phyloP scores from a whole-genome alignment of 2,888 invertebrate species.

The Drosophila kambysellisi region DNA sequence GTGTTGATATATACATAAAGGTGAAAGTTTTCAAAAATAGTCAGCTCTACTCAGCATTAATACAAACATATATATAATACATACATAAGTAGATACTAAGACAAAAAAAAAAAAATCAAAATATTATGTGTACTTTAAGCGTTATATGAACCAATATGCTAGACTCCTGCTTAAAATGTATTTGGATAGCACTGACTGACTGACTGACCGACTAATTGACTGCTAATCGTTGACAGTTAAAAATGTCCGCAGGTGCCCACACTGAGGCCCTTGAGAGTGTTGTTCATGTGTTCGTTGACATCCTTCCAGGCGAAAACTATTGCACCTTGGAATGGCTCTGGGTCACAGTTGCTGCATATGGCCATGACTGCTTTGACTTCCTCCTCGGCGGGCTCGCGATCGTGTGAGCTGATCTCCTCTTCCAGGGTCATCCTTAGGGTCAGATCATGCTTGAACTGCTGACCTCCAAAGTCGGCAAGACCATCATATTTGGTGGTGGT shows the following conservation, averaged over 20 bases:
- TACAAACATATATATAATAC: background rate
- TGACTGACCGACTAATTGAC: background rate
- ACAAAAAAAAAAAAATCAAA: slow-evolving; percentile 34
- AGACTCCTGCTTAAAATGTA: slow-evolving; percentile 7
- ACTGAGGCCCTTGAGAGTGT: slow-evolving; percentile 83
- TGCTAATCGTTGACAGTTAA: slow-evolving; percentile 50
- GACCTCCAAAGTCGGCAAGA: slow-evolving; percentile 89
- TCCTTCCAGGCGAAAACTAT: slow-evolving; percentile 91
- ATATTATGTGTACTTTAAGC: slow-evolving; percentile 37
- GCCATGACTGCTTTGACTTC: slow-evolving; percentile 93
- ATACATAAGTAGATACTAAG: slow-evolving; percentile 1
- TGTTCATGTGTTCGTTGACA: slow-evolving; percentile 81
- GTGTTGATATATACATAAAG: slow-evolving; percentile 43
- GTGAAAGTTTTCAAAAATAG: slow-evolving; percentile 9
- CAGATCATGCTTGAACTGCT: slow-evolving; percentile 88
- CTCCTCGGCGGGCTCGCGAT: slow-evolving; percentile 92
- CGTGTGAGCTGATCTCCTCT: slow-evolving; percentile 87
- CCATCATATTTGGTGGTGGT: slow-evolving; percentile 85
- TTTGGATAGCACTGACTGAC: slow-evolving; percentile 9
- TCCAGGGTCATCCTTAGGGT: slow-evolving; percentile 83
- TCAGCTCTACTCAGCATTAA: slow-evolving; percentile 1
- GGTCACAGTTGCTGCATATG: slow-evolving; percentile 90
- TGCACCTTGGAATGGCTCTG: slow-evolving; percentile 93
- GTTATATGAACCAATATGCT: slow-evolving; percentile 30
- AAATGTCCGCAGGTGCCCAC: slow-evolving; percentile 84